Base-by-base conservation (phyloP, 2,113 vertebrate species). In the Microtus richardsoni region DNA sequence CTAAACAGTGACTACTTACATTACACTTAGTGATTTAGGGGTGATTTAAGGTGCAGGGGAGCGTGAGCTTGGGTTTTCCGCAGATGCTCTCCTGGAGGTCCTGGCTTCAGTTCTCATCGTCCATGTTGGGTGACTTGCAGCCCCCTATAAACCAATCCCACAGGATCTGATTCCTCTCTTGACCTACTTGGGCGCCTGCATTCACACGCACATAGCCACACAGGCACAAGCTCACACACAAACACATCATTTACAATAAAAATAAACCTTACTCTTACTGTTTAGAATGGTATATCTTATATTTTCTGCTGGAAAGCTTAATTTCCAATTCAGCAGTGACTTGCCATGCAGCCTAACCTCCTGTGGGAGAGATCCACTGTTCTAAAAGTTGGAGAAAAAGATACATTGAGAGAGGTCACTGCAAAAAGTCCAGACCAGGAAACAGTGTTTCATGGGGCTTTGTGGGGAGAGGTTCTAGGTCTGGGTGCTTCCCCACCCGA, bases 301-400 rank as follows among this genome's bases (percentile, higher is more conserved):
- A 5, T 74, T 26, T 85, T 94, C 88, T 93, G 80, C 71, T 47
- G 30, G 47, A 24, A 86, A 80, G 88, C 22, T 93, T 93, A 89
- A 73, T 92, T 95, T 95, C 58, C 30, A 47, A 16, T 79, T 92
- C 91, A 75, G 75, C 71, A 66, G 71, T 78, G 66, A 83, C 33
- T 66, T 89, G 88, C 58, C 83, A 58, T 64, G 70, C 14, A 86
- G 60, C 82, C 41, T 94, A 28, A 47, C 28, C 9, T 52, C 71
- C 90, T 86, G 9, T 64, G 62, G 52, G 73, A 94, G 89, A 93
- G 88, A 82, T 66, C 93, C 78, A 64, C 74, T 95, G 36, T 74
- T 84, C n/a, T 83, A 22, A 70, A 94, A 85, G 78, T 92, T 33
- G 52, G 41, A 58, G 89, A 87, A 70, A 84, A 90, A 41, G 36